These are phyloP conservation scores for Strigops habroptila DNA, from an alignment of 2,113 vertebrate genomes.

Conservation along the genomic window DNA sequence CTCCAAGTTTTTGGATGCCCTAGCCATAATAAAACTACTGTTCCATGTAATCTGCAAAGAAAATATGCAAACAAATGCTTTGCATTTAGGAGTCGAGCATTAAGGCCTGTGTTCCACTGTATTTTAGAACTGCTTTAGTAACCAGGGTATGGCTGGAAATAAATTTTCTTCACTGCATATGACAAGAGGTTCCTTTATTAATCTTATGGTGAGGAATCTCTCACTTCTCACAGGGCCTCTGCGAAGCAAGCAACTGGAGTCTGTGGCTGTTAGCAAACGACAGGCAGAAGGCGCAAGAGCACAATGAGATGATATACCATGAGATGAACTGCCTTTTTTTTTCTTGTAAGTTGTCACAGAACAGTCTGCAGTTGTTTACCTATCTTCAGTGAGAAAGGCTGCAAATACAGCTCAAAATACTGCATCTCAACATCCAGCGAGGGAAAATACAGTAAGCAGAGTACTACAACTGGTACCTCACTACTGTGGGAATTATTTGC, in stretches of 20 bases:
- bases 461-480: not conserved
- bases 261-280: not conserved
- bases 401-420: not conserved
- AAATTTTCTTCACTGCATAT: not conserved
- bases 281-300: not conserved
- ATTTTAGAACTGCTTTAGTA: slow-evolving; percentile 3
- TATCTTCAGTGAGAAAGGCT: not conserved
- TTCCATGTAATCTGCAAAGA: not conserved
- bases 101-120: not conserved
- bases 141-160: not conserved
- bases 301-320: not conserved
- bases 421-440: not conserved
- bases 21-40: not conserved
- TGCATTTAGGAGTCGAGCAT: not conserved
- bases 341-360: not conserved
- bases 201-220: not conserved
- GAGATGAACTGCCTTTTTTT: not conserved
- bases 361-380: not conserved
- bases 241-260: not conserved
- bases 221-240: not conserved
- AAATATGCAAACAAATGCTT: not conserved
- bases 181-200: not conserved
- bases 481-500: not conserved
- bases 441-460: not conserved
- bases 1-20: not conserved